phyloP scores from a whole-genome alignment of 1,140 invertebrate species.

The Pentalonia nigronervosa region DNA sequence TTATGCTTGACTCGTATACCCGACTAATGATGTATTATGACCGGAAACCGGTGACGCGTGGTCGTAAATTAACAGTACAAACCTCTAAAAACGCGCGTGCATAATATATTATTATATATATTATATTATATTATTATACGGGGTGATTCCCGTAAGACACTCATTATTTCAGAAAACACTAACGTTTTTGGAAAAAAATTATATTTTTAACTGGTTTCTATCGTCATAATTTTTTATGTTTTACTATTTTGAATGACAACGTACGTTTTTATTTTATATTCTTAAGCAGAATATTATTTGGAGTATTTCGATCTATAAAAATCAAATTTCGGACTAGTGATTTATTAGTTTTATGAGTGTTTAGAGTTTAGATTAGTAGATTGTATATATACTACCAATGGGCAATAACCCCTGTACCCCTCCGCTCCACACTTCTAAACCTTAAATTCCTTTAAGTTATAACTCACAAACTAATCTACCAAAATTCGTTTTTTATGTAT shows the following conservation, averaged over 20 bases:
- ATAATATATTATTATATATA: not conserved
- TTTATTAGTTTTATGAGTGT: not conserved
- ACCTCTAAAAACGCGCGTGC: not conserved
- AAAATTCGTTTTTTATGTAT: no score
- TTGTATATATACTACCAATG: not conserved
- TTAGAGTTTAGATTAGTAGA: not conserved
- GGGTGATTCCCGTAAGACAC: not conserved
- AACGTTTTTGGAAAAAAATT: not conserved
- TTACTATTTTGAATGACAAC: not conserved
- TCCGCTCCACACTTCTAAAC: no score
- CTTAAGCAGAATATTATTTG: no score
- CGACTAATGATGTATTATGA: slow-evolving; percentile 48
- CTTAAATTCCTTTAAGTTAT: no score
- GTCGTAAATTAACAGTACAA: slow-evolving; percentile 48
- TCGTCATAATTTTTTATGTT: not conserved
- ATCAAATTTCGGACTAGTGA: not conserved
- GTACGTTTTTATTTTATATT: not conserved
- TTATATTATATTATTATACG: not conserved
- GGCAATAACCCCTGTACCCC: no score
- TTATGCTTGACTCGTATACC: not conserved
- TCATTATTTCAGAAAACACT: not conserved
- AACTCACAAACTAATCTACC: no score
- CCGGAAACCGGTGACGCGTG: slow-evolving; percentile 48
- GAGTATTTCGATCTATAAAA: not conserved
- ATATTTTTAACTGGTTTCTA: not conserved